phyloP scores from a whole-genome alignment of 2,888 invertebrate species.

The Cantharis rustica region DNA sequence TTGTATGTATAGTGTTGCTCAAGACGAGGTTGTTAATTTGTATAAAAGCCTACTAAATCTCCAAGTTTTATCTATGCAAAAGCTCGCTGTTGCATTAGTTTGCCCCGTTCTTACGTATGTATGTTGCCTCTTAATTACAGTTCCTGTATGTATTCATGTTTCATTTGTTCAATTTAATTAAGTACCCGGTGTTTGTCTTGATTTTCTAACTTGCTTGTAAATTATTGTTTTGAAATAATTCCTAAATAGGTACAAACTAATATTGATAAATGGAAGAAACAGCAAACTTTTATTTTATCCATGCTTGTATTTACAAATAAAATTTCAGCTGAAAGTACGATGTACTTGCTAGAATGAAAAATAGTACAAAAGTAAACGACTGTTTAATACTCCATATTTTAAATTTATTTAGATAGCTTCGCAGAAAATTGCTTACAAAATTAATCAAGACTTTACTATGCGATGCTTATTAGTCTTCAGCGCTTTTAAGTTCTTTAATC shows the following conservation, averaged over 20 bases:
- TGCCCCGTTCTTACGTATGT: constrained; percentile 9
- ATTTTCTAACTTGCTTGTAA: background rate
- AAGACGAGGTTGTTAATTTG: constrained; percentile 25
- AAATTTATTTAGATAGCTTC: background rate
- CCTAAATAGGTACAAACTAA: background rate
- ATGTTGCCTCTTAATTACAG: constrained; percentile 24
- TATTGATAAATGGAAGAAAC: background rate
- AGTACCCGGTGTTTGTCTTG: constrained; percentile 14
- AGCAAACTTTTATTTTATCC: background rate
- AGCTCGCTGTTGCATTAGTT: constrained; percentile 17
- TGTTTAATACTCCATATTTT: background rate
- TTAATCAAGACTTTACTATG: constrained; percentile 12
- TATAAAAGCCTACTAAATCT: constrained; percentile 30
- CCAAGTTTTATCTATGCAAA: constrained; percentile 24
- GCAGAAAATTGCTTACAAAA: constrained; percentile 10
- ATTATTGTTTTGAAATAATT: background rate
- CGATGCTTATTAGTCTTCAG: constrained; percentile 14
- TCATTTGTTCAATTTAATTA: constrained; percentile 28
- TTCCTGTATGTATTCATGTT: constrained; percentile 23
- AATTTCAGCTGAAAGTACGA: background rate
- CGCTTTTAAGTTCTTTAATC: background rate
- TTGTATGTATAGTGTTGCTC: constrained; percentile 7
- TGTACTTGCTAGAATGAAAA: background rate
- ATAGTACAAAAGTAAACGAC: background rate
- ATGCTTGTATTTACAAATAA: background rate